These are phyloP conservation scores for Drosophila takahashii DNA, from an alignment of 1,140 invertebrate genomes.

Conservation along the genomic window DNA sequence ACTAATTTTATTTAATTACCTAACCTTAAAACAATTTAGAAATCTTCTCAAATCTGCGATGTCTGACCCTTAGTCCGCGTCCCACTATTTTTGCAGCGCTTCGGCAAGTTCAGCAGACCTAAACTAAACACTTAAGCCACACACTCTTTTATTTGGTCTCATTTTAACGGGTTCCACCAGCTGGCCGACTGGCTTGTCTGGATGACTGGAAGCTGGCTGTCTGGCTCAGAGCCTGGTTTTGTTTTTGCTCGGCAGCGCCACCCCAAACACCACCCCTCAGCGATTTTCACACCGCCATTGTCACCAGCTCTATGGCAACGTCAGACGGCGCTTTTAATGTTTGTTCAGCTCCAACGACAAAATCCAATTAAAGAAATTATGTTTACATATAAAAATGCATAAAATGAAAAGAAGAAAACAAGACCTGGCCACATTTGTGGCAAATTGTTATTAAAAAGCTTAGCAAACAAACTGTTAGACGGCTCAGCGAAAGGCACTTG, in stretches of 20 bases:
- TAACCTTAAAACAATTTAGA: too few species aligned
- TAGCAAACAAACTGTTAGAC: slow-evolving; percentile 63
- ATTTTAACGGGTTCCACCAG: slow-evolving; percentile 72
- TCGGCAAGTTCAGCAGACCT: slow-evolving; percentile 31
- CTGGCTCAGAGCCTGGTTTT: slow-evolving; percentile 46
- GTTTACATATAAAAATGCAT: slow-evolving; percentile 70
- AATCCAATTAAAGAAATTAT: slow-evolving; percentile 82
- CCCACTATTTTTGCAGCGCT: slow-evolving; percentile 23
- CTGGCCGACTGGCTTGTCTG: slow-evolving; percentile 44
- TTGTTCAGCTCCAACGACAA: slow-evolving; percentile 60
- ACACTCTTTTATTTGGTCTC: slow-evolving; percentile 50
- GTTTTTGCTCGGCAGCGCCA: slow-evolving; percentile 43
- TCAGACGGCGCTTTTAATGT: slow-evolving; percentile 66
- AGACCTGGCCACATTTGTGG: slow-evolving; percentile 65
- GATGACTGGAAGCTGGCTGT: slow-evolving; percentile 21
- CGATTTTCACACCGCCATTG: slow-evolving; percentile 64
- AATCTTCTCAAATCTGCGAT: background rate
- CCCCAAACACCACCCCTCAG: slow-evolving; percentile 10
- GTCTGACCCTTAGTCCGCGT: background rate
- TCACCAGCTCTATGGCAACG: slow-evolving; percentile 25
- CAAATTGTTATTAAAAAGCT: slow-evolving; percentile 80
- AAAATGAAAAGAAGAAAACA: slow-evolving; percentile 15
- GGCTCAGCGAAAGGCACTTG: slow-evolving; percentile 46
- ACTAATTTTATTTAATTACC: background rate
- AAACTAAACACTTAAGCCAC: slow-evolving; percentile 25